These are phyloP conservation scores for Desmodus rotundus DNA, from an alignment of 2,113 vertebrate species.

Conservation along the genomic window DNA sequence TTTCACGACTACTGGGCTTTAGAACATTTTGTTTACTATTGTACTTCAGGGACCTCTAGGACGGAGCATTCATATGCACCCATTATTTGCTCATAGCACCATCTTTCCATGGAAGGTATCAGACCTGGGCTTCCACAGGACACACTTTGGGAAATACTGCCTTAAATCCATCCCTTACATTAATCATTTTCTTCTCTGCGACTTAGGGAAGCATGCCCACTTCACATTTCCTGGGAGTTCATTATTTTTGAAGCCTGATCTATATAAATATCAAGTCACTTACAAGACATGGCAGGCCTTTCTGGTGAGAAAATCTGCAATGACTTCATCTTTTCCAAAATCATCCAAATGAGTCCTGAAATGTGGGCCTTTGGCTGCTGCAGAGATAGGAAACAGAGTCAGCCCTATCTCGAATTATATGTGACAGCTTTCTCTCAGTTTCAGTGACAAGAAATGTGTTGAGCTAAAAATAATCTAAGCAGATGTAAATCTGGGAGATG, in stretches of 20 bases:
- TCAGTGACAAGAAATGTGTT: constrained; percentile 69
- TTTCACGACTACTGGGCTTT: neutral
- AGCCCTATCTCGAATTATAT: constrained; percentile 60
- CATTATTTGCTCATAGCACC: neutral
- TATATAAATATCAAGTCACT: constrained; percentile 82
- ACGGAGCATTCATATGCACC: neutral
- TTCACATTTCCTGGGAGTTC: constrained; percentile 20
- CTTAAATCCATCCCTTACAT: neutral
- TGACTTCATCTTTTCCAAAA: constrained; percentile 75
- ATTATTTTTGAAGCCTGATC: constrained; percentile 78
- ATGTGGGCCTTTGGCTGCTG: constrained; percentile 75
- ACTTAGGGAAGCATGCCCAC: neutral
- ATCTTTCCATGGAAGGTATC: neutral
- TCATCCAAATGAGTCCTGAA: constrained; percentile 81
- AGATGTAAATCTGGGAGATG: constrained; percentile 76
- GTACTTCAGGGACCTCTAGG: neutral
- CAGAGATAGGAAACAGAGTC: constrained; percentile 78
- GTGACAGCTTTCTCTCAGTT: constrained; percentile 60
- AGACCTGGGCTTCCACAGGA: neutral
- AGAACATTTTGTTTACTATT: neutral
- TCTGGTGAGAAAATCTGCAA: constrained; percentile 77
- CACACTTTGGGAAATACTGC: neutral
- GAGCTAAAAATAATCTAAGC: constrained; percentile 74
- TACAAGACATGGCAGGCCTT: constrained; percentile 71
- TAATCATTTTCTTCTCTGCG: neutral